These are phyloP conservation scores for Xenotilapia leptura DNA, from an alignment of 2,113 vertebrate genomes.

Conservation along the genomic window DNA sequence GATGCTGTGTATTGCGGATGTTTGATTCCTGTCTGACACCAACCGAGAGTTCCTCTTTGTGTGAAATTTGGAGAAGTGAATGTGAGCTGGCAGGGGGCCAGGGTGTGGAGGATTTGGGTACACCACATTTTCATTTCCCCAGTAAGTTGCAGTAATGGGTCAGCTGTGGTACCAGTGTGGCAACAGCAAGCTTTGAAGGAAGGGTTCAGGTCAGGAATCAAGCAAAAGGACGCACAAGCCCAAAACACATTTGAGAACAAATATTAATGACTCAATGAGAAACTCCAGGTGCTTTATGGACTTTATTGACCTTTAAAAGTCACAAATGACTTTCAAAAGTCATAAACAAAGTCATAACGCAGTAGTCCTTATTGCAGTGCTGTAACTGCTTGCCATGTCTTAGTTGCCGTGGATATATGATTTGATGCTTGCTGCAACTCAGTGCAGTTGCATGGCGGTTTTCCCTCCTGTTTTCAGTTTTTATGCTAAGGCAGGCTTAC, in stretches of 20 bases:
- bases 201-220: background rate
- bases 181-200: background rate
- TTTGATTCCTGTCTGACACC: background rate
- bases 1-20: background rate
- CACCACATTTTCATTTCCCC: conserved; percentile 64
- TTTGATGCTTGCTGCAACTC: background rate
- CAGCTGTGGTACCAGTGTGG: conserved; percentile 7
- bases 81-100: conserved; percentile 33
- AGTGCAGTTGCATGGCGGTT: background rate
- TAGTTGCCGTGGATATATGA: background rate
- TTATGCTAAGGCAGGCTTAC: background rate
- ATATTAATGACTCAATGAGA: background rate
- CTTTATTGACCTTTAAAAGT: background rate
- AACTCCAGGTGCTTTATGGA: background rate
- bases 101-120: conserved; percentile 40
- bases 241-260: background rate
- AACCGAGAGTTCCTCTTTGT: conserved; percentile 45
- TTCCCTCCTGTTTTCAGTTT: background rate
- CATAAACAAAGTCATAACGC: background rate
- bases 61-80: conserved; percentile 61
- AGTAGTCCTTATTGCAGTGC: background rate
- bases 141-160: conserved; percentile 1
- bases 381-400: background rate
- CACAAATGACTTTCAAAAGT: background rate
- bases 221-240: background rate